Evolutionary conservation across 2,888 invertebrate genomes (phyloP).

Genomic region (Watsonalla cultraria): DNA sequence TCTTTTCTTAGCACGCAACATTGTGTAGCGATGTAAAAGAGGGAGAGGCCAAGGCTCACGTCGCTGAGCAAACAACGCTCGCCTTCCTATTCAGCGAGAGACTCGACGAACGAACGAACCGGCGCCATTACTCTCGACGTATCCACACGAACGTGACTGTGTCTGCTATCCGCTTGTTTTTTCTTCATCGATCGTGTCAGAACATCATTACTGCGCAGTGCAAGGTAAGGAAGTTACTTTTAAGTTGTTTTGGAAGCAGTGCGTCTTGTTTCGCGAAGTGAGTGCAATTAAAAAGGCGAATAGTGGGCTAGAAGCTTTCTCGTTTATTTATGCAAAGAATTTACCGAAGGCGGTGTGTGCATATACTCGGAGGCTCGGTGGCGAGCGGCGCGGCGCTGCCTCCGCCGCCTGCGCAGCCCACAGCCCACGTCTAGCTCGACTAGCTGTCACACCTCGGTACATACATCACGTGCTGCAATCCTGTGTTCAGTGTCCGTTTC

Average conservation of each 20-base stretch:
- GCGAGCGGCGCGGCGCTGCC: constrained; percentile 61
- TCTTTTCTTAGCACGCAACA: constrained; percentile 26
- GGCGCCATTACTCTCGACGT: constrained; percentile 75
- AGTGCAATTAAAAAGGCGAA: constrained; percentile 36
- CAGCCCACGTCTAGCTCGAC: constrained; percentile 12
- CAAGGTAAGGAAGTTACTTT: constrained; percentile 69
- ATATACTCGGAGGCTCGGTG: constrained; percentile 64
- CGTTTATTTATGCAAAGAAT: constrained; percentile 76
- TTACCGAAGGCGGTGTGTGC: constrained; percentile 72
- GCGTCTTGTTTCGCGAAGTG: constrained; percentile 53
- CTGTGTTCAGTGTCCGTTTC: constrained; percentile 44
- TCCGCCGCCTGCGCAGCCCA: constrained; percentile 67
- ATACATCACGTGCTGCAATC: constrained; percentile 41
- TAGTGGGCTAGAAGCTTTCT: constrained; percentile 62
- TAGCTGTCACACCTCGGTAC: background rate
- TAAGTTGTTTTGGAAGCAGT: constrained; percentile 64
- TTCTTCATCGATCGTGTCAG: constrained; percentile 67
- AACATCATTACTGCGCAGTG: constrained; percentile 75
- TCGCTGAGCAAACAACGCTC: constrained; percentile 72
- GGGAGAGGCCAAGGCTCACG: constrained; percentile 45
- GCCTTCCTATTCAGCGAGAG: constrained; percentile 70
- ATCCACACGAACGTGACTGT: constrained; percentile 73
- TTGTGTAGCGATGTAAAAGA: constrained; percentile 33
- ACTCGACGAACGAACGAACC: constrained; percentile 64
- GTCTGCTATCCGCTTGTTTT: constrained; percentile 66